A percentile compares a stretch with the other conserved stretches of the same genome.
Evolutionary conservation across 2,797 vertebrate species (phyloP).

Genomic region (Anabacerthia variegaticeps): DNA sequence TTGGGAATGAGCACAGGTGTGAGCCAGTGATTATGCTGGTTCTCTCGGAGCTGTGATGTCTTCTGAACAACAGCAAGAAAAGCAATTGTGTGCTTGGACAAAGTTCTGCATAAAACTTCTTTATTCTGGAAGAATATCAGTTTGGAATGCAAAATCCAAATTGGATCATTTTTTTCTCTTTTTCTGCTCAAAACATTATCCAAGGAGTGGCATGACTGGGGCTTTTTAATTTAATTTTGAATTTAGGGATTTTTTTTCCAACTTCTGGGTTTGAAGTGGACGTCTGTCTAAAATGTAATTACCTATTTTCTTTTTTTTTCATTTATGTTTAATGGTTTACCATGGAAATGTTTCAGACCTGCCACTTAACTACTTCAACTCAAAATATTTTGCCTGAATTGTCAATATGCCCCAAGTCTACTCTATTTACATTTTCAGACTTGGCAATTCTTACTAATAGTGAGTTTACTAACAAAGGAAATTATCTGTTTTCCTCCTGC

Average conservation of each 20-base stretch:
- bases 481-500: background rate
- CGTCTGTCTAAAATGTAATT: background rate
- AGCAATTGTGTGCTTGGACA: background rate
- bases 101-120: background rate
- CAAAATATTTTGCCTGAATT: background rate
- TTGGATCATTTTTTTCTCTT: rapidly evolving
- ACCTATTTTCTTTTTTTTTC: background rate
- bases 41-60: background rate
- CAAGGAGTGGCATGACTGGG: background rate
- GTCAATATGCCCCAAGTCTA: background rate
- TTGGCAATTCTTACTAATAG: background rate
- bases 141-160: background rate
- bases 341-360: background rate
- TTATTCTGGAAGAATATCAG: background rate
- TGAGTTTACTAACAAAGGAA: background rate
- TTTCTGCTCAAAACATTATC: background rate
- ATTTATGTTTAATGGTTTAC: background rate
- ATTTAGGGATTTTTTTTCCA: background rate
- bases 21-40: background rate
- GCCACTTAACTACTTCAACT: background rate
- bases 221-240: background rate
- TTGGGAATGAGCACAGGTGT: background rate
- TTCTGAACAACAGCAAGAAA: background rate
- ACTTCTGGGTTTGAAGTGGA: background rate
- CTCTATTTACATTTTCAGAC: background rate